Base-by-base conservation (phyloP, 2,113 vertebrate genomes). In the Archocentrus centrarchus region DNA sequence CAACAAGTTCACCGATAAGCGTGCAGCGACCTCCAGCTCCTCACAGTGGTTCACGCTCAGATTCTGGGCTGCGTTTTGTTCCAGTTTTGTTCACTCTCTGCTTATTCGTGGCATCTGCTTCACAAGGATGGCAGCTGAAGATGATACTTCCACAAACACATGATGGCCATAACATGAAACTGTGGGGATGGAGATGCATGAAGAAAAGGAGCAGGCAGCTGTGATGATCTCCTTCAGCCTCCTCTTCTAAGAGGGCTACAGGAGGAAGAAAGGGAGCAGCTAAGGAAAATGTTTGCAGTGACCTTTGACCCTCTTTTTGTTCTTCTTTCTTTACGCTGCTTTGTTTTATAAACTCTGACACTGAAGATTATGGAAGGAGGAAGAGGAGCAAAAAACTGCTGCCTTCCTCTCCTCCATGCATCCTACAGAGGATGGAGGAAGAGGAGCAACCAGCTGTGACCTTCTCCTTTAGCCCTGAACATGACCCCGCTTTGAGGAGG, bases 391-490 rank as follows among this genome's bases (percentile, higher is more conserved):
- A 73, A 53, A 59, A 62, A 2, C 37, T 57, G 53, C 17, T 2
- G n/a, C 76, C 82, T 68, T 80, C 39, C 24, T 82, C 55, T 59
- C 64, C 30, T 82, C 35, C 18, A 63, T 30, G 60, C 37, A 61
- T 39, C 55, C 37, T 18, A 59, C 27, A 27, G 58, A 91, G 37
- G 62, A 27, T 27, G 82, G 85, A 91, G 78, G 85, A 89, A 75
- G 88, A 89, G 55, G 82, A 86, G 88, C 80, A 20, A 30, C 59
- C 83, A 92, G 86, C 89, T 15, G 87, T 91, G 90, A 93, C 90
- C 87, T 93, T 88, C 86, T 82, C 27, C 86, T 85, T 84, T 35
- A 81, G 90, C 81, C 85, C 93, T 93, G 93, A 92, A 92, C 92
- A 18, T 94, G 93, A 94, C 89, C 85, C 85, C 1, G 22, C 59